Conservation (phyloP, 2,888 invertebrate genomes). For the Trachelus tabidus region DNA sequence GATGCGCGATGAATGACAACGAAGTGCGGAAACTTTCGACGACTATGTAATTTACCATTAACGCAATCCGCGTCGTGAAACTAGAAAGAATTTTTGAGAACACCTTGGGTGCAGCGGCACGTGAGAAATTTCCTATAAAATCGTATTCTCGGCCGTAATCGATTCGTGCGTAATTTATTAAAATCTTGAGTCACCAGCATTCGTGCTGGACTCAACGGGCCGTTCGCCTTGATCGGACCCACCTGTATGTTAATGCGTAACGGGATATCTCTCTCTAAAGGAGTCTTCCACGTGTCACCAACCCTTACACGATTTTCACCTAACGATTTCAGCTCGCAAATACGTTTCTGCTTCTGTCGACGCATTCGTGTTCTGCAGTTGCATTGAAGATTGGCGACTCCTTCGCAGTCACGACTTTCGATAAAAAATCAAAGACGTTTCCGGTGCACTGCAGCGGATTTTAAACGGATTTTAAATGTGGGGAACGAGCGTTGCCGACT, state of each 20-base stretch:
- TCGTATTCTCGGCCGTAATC: not conserved
- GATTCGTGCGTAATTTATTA: not conserved
- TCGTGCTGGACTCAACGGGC: not conserved
- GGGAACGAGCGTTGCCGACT: not conserved
- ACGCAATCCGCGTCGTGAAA: not conserved
- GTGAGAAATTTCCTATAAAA: not conserved
- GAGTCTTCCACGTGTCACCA: not conserved
- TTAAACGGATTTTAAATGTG: not conserved
- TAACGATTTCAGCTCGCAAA: not conserved
- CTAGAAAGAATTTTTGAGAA: not conserved
- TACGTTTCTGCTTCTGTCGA: not conserved
- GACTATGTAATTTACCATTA: conserved; percentile 42
- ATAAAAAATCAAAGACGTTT: not conserved
- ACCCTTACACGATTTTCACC: not conserved
- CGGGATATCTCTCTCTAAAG: not conserved
- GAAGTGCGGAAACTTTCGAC: conserved; percentile 47
- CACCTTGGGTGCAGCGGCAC: no score
- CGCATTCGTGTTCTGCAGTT: no score
- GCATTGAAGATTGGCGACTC: not conserved
- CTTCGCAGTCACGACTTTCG: not conserved
- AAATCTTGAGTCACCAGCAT: not conserved
- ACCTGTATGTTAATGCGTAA: not conserved
- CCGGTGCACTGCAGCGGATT: not conserved
- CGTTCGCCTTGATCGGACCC: not conserved
- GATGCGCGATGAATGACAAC: conserved; percentile 47